Percentiles rank a stretch among this genome's conserved stretches.
phyloP scores from a whole-genome alignment of 2,113 vertebrate genomes.

The Halcyon senegalensis region DNA sequence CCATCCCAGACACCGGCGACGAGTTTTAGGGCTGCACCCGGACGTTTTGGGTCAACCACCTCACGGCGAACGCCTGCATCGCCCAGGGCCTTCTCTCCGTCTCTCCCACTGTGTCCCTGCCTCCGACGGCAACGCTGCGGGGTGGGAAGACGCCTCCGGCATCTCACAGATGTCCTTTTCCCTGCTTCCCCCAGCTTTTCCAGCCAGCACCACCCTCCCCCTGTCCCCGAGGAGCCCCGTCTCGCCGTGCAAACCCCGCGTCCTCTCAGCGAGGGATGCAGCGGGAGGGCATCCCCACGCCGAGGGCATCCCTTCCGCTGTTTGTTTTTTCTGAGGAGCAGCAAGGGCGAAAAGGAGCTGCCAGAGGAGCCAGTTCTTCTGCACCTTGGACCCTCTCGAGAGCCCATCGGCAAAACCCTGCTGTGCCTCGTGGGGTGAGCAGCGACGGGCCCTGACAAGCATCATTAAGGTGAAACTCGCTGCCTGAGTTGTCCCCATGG shows the following conservation, averaged over 20 bases:
- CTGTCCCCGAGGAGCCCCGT: fast-evolving
- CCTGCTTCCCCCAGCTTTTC: slow-evolving; percentile 39
- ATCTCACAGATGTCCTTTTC: slow-evolving; percentile 53
- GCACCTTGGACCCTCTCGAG: fast-evolving
- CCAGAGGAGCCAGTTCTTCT: background rate
- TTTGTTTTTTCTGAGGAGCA: background rate
- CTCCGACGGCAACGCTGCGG: background rate
- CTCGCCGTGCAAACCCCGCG: fast-evolving
- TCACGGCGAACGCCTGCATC: fast-evolving
- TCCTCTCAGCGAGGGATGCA: background rate
- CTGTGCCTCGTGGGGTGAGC: background rate
- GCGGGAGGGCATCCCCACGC: background rate
- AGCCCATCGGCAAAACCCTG: background rate
- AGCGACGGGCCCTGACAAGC: background rate
- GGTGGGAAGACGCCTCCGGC: slow-evolving; percentile 3
- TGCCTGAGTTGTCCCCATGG: background rate
- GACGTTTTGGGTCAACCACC: background rate
- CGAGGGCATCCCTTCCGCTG: background rate
- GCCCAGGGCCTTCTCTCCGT: background rate
- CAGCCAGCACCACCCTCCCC: background rate
- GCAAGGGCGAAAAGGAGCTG: background rate
- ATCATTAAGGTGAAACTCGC: background rate
- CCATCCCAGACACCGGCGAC: background rate
- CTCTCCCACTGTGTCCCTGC: background rate
- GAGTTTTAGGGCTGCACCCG: background rate